A percentile compares a stretch with the other conserved stretches of the same genome.
phyloP scores from a whole-genome alignment of 1,140 invertebrate species.

The Oryzaephilus surinamensis region DNA sequence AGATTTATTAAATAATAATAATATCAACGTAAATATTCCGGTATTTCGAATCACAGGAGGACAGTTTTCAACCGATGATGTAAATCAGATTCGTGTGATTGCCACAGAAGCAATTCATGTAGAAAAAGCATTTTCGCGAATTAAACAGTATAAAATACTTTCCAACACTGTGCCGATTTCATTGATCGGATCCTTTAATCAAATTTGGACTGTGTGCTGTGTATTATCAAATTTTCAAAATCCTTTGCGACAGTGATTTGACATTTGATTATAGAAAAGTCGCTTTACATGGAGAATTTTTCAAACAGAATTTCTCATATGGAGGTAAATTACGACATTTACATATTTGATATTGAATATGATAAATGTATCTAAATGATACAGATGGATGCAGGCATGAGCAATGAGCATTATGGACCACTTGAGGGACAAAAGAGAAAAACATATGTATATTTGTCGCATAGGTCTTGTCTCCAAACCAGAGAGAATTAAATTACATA shows the following conservation, averaged over 20 bases:
- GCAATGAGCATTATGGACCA: too few species aligned
- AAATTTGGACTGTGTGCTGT: neutral
- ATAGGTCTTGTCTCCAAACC: too few species aligned
- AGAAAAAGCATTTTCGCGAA: conserved; percentile 13
- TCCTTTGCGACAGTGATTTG: too few species aligned
- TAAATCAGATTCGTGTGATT: conserved; percentile 12
- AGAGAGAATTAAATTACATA: conserved; percentile 62
- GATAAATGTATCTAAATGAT: too few species aligned
- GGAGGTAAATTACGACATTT: too few species aligned
- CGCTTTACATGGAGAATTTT: too few species aligned
- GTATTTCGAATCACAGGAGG: neutral
- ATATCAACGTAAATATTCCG: neutral
- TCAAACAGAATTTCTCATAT: too few species aligned
- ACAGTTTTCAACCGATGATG: conserved; percentile 15
- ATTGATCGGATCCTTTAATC: neutral
- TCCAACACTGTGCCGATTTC: conserved; percentile 1
- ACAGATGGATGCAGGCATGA: too few species aligned
- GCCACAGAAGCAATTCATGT: conserved; percentile 16
- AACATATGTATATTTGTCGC: too few species aligned
- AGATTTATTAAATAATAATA: neutral
- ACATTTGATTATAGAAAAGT: too few species aligned
- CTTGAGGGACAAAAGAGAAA: too few species aligned
- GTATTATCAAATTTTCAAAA: neutral
- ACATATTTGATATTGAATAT: too few species aligned
- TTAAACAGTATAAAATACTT: conserved; percentile 16